These are phyloP conservation scores for Arion vulgaris DNA, from an alignment of 1,140 invertebrate species.

Conservation along the genomic window DNA sequence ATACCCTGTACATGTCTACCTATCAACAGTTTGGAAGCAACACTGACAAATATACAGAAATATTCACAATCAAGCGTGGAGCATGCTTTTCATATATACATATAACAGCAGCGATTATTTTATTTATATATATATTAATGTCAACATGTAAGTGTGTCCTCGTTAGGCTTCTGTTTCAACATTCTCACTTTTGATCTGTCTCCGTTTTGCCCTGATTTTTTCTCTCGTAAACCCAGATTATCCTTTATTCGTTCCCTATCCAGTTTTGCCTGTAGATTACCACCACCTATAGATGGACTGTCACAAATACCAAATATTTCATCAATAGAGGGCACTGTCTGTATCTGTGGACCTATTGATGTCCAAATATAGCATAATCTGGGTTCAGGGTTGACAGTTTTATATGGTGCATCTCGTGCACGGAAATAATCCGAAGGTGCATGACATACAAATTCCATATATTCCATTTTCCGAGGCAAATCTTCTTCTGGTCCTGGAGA, in stretches of 20 bases:
- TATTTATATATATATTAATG: background rate
- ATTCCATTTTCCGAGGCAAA: conserved; percentile 86
- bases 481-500: conserved; percentile 93
- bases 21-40: too few species aligned
- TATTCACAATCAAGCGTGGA: too few species aligned
- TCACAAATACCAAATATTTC: conserved; percentile 66
- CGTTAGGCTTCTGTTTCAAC: background rate
- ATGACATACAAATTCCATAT: conserved; percentile 93
- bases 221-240: background rate
- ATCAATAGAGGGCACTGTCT: conserved; percentile 62
- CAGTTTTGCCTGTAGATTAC: conserved; percentile 40
- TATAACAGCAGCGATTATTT: too few species aligned
- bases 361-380: conserved; percentile 73
- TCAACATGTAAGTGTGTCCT: background rate
- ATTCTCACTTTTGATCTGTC: conserved; percentile 34
- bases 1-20: too few species aligned
- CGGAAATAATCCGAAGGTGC: conserved; percentile 93
- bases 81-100: too few species aligned
- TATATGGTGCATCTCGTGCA: conserved; percentile 84
- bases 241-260: conserved; percentile 36
- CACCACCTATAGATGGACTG: conserved; percentile 36
- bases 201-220: conserved; percentile 20
- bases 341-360: conserved; percentile 67
- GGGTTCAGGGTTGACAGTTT: conserved; percentile 69
- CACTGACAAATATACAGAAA: too few species aligned